Base-by-base conservation (phyloP, 1,140 invertebrate species). In the Eufriesea mexicana region DNA sequence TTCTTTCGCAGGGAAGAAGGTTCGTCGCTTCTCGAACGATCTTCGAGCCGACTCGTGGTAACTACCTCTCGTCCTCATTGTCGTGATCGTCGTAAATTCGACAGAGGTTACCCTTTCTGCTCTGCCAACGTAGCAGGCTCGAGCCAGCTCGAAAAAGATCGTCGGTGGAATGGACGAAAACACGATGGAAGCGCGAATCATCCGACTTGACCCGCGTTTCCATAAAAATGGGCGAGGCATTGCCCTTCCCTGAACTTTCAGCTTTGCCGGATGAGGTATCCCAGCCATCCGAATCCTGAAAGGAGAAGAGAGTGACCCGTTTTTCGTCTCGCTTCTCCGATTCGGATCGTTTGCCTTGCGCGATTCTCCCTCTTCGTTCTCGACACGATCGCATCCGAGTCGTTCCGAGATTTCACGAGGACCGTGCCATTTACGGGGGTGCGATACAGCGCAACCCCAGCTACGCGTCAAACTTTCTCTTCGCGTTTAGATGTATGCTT, bases 191-290 rank as follows among this genome's bases (percentile, higher is more conserved):
- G 23, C 45, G 54, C n/a, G 16, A 51, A 49, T 51, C 47, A 51
- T 49, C 25, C 18, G 10, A 55, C 16, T 49, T 35, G 81, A 23
- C 35, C 23, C n/a, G 54, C 84, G 77, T 59, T 86, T 83, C 66
- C 72, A 86, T 89, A 90, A 91, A 91, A 92, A 87, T 92, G 91
- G 92, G 89, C 87, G 91, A 92, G 91, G 91, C 91, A 89, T 90
- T 92, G 91, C 87, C 89, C 91, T 91, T 89, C 81, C 84, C 79
- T 91, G 89, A 92, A 92, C 91, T 92, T 91, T 89, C 61, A 88
- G 90, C 88, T 92, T 92, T 91, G 87, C 86, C 86, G 91, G 87
- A 92, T 91, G 89, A 86, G 84, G 79, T 89, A 89, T 91, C 85
- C 86, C 84, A 86, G 87, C 87, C 78, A 80, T 83, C 86, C 89